phyloP scores from a whole-genome alignment of 2,113 vertebrate species.

The Vimba vimba region DNA sequence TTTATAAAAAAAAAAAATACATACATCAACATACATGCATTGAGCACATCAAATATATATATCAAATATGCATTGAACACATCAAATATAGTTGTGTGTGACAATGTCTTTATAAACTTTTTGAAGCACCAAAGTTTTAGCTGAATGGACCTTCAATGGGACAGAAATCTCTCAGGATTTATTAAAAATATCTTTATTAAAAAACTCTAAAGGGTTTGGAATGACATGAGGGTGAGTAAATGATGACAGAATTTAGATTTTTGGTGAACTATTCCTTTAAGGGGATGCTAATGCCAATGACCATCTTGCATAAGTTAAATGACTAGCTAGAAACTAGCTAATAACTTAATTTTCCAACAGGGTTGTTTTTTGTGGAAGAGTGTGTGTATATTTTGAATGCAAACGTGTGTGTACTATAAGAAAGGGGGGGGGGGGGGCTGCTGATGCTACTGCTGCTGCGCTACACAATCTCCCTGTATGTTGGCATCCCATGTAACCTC shows the following conservation, averaged over 20 bases:
- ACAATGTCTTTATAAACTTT: not conserved
- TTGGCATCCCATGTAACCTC: conserved; percentile 28
- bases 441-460: conserved; percentile 1
- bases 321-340: not conserved
- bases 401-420: not conserved
- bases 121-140: not conserved
- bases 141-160: not conserved
- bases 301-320: not conserved
- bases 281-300: not conserved
- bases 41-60: not conserved
- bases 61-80: not conserved
- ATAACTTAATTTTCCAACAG: not conserved
- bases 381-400: conserved; percentile 8
- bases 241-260: not conserved
- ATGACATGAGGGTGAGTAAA: not conserved
- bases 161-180: not conserved
- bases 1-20: too few relatives aligned
- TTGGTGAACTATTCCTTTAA: not conserved
- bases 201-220: not conserved
- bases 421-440: not conserved
- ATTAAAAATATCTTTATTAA: too few relatives aligned
- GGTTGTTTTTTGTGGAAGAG: not conserved
- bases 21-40: not conserved
- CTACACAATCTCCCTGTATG: conserved; percentile 32
- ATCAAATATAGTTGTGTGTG: too few relatives aligned